phyloP scores from a whole-genome alignment of 2,888 invertebrate genomes.

The Pheosia tremula region DNA sequence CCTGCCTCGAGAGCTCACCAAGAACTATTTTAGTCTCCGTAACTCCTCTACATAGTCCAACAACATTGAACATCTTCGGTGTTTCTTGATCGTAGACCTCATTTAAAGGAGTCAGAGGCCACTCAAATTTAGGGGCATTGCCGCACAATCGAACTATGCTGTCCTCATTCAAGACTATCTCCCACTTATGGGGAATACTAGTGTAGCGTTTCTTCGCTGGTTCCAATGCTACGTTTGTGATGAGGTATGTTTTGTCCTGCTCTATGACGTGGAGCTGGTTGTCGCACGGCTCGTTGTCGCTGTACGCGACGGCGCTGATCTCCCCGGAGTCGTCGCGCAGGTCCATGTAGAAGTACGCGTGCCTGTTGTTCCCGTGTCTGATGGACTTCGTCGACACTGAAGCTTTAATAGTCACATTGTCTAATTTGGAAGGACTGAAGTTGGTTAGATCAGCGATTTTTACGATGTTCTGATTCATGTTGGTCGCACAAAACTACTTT shows the following conservation, averaged over 20 bases:
- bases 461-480: neutral
- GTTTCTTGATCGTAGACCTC: neutral
- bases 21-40: neutral
- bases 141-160: neutral
- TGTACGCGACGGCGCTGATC: neutral
- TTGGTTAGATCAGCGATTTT: neutral
- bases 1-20: neutral
- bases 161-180: neutral
- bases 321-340: slow-evolving; percentile 1
- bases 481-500: neutral
- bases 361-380: neutral
- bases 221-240: neutral
- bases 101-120: neutral
- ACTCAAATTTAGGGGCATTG: neutral
- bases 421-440: neutral
- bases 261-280: neutral
- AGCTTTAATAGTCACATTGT: slow-evolving; percentile 1
- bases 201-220: neutral
- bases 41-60: neutral
- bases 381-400: neutral
- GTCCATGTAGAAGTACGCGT: slow-evolving; percentile 1
- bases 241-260: neutral
- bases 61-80: neutral
- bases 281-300: neutral
- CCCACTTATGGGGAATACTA: neutral